These are phyloP conservation scores for Troides oblongomaculatus DNA, from an alignment of 2,888 invertebrate species.

Conservation along the genomic window DNA sequence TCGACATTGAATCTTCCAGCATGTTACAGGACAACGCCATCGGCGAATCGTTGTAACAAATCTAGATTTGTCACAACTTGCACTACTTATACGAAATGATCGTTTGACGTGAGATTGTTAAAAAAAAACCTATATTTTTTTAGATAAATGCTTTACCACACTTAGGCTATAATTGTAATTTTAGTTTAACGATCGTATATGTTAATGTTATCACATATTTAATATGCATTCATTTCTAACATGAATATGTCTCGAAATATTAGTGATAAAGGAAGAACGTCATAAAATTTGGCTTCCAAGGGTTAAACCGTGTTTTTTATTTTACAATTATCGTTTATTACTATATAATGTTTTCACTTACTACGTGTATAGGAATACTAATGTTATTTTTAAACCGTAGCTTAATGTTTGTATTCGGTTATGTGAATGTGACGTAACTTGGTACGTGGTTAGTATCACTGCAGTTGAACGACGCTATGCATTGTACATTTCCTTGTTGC, in stretches of 20 bases:
- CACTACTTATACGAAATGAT: slow-evolving; percentile 2
- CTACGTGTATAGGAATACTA: slow-evolving; percentile 36
- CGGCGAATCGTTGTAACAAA: background rate
- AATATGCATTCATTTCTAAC: slow-evolving; percentile 54
- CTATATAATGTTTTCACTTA: slow-evolving; percentile 16
- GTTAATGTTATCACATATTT: slow-evolving; percentile 56
- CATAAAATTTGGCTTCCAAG: slow-evolving; percentile 52
- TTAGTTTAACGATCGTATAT: slow-evolving; percentile 47
- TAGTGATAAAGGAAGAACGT: slow-evolving; percentile 17
- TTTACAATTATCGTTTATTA: slow-evolving; percentile 14
- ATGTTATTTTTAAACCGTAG: slow-evolving; percentile 37
- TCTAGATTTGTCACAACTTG: slow-evolving; percentile 10
- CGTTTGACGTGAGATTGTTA: slow-evolving; percentile 12
- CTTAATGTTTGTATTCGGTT: slow-evolving; percentile 26
- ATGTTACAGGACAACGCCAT: slow-evolving; percentile 26
- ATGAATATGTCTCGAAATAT: slow-evolving; percentile 33
- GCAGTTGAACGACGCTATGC: slow-evolving; percentile 34
- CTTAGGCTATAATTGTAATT: slow-evolving; percentile 48
- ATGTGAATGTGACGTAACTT: slow-evolving; percentile 7
- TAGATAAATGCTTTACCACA: slow-evolving; percentile 61
- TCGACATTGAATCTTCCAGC: slow-evolving; percentile 31
- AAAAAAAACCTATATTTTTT: slow-evolving; percentile 32
- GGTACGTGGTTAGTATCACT: slow-evolving; percentile 32
- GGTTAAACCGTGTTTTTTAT: slow-evolving; percentile 32
- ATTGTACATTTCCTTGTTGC: slow-evolving; percentile 74